Evolutionary conservation across 2,113 vertebrate genomes (phyloP), one percentile per base, ranked within the genome.

Genomic region (Platycercus adscitus): DNA sequence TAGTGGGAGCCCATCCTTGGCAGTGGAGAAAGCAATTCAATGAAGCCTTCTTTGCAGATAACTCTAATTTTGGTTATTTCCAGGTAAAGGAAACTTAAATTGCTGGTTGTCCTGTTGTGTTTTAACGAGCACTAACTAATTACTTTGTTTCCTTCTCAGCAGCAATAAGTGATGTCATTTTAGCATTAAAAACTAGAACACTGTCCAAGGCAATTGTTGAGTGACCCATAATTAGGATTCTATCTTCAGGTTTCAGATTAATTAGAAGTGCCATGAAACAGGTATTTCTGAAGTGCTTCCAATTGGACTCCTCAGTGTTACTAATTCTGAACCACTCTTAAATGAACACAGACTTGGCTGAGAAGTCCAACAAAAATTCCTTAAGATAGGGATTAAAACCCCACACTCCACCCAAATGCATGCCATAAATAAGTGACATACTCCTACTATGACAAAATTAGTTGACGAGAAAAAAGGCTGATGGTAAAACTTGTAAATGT

Each of bases 391-490:
- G 79, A 89, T 95, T 86, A 80, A 88, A 94, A 85, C 86, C 88
- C 76, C 37, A 2, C 76, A 28, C 44, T 84, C 91, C 93, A 92
- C 93, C 71, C 92, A 96, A 94, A 61, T 81, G 77, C 84, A 0
- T 95, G 50, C 94, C 91, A 85, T 88, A 93, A 96, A 97, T 97
- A 97, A 95, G 17, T 85, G 83, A 70, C 89, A 88, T 94, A 93
- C 95, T 93, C 93, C 91, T 65, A 97, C 95, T 39, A 11, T 18
- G 55, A 63, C 82, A 65, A 85, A 88, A 84, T 72, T 61, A 94
- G 81, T 93, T 71, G 81, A 75, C 35, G 33, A 78, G 46, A 80
- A 86, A 91, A 90, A 92, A 91, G 87, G 46, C 89, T 89, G 6
- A n/a, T 82, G 69, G 39, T 77, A 14, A 65, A 89, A 78, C 43